A percentile compares a stretch with the other conserved stretches of the same genome.
phyloP scores from a whole-genome alignment of 2,797 vertebrate genomes.

The Sciurus vulgaris region DNA sequence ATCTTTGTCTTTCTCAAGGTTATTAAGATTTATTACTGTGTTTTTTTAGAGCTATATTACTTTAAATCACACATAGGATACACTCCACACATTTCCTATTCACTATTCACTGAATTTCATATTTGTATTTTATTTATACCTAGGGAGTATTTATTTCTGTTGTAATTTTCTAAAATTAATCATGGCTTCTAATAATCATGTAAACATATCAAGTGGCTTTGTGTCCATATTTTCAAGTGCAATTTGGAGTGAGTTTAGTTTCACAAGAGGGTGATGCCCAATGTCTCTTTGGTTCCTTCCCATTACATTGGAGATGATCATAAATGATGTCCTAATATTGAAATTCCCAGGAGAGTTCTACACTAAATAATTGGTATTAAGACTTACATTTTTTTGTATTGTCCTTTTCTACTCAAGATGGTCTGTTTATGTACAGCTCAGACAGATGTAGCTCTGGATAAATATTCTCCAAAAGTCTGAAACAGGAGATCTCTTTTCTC shows the following conservation, averaged over 20 bases:
- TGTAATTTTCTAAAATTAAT: conserved; percentile 70
- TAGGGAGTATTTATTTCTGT: conserved; percentile 13
- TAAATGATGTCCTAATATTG: neutral
- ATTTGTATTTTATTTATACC: conserved; percentile 46
- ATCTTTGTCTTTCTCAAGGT: conserved; percentile 42
- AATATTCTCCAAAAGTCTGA: neutral
- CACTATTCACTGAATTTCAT: conserved; percentile 6
- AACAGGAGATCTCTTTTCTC: neutral
- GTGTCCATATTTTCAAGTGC: conserved; percentile 33
- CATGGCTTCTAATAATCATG: conserved; percentile 17
- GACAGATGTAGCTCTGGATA: neutral
- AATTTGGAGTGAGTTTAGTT: conserved; percentile 41
- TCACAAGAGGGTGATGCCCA: neutral
- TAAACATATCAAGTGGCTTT: conserved; percentile 57
- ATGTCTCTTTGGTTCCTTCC: neutral
- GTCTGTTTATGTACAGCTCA: neutral
- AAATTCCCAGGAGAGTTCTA: neutral
- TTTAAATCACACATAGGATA: conserved; percentile 35
- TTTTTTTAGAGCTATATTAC: conserved; percentile 46
- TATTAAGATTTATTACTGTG: neutral
- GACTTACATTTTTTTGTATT: neutral
- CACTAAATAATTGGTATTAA: too few relatives aligned
- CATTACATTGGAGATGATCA: neutral
- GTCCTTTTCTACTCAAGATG: neutral
- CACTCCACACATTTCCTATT: neutral